phyloP scores from a whole-genome alignment of 2,113 vertebrate genomes.

The Amphiprion percula region DNA sequence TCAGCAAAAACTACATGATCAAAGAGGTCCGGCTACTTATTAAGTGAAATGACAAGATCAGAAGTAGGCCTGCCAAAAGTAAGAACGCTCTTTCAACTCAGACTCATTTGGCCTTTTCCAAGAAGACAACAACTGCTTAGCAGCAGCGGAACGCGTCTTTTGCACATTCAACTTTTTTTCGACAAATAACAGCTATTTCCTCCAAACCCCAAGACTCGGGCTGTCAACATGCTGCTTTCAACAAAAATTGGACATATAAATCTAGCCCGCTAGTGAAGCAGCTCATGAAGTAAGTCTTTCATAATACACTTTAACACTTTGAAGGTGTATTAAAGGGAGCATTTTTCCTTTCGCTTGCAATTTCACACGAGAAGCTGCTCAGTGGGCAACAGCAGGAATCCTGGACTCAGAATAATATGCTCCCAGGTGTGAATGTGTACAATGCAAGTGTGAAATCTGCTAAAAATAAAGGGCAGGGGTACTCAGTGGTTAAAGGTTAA shows the following conservation, averaged over 20 bases:
- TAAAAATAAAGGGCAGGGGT: neutral
- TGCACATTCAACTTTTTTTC: neutral
- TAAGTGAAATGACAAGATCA: too few relatives aligned
- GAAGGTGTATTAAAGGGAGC: neutral
- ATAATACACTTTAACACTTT: conserved; percentile 14
- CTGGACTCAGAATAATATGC: conserved; percentile 13
- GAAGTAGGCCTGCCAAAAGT: too few relatives aligned
- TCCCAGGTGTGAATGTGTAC: conserved; percentile 4
- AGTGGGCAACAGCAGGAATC: neutral
- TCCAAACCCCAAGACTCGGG: neutral
- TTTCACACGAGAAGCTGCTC: conserved; percentile 30
- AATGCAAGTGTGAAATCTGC: neutral
- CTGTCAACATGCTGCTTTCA: conserved; percentile 1
- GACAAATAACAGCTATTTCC: neutral
- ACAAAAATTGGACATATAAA: neutral
- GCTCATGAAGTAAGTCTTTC: conserved; percentile 8
- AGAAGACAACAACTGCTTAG: too few relatives aligned
- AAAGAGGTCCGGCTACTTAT: too few relatives aligned
- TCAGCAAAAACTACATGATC: too few relatives aligned
- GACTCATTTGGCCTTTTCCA: too few relatives aligned
- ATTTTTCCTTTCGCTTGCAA: conserved; percentile 10
- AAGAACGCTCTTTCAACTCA: too few relatives aligned
- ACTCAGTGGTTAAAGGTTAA: conserved; percentile 6
- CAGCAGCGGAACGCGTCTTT: neutral
- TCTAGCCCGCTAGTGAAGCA: neutral